These are phyloP conservation scores for Melipona beecheii DNA, from an alignment of 2,888 invertebrate species.

Conservation along the genomic window DNA sequence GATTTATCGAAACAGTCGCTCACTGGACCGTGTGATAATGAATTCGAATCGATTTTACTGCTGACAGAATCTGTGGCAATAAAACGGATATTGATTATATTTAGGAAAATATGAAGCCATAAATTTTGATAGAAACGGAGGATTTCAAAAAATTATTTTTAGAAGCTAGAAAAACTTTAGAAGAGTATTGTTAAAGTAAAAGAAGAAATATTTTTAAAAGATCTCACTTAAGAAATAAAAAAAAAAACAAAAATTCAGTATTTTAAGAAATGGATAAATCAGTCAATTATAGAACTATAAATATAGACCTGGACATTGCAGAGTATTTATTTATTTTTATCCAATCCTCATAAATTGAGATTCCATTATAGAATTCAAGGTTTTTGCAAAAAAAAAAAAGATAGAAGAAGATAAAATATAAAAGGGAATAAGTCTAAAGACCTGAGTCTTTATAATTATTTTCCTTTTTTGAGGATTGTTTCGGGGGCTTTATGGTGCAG, in stretches of 20 bases:
- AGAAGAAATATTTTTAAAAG: too few relatives aligned
- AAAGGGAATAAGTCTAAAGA: not conserved
- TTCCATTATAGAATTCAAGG: not conserved
- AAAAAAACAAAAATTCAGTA: not conserved
- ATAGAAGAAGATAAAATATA: not conserved
- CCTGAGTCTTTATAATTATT: conserved; percentile 42
- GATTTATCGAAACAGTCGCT: conserved; percentile 39
- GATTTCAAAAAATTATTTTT: too few relatives aligned
- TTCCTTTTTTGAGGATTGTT: conserved; percentile 49
- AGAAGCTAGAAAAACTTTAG: too few relatives aligned
- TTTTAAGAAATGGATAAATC: not conserved
- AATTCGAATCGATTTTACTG: conserved; percentile 27
- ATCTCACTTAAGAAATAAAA: not conserved
- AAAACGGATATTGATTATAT: not conserved
- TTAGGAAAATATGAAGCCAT: not conserved
- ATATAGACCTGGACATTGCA: not conserved
- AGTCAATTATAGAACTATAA: not conserved
- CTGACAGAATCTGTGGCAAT: conserved; percentile 13
- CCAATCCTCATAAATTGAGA: not conserved
- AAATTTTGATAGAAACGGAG: not conserved
- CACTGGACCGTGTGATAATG: not conserved
- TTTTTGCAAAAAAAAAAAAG: not conserved
- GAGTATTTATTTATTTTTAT: not conserved
- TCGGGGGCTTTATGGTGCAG: conserved; percentile 52
- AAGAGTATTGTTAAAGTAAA: too few relatives aligned